Percentiles rank a stretch among this genome's conserved stretches.
Conservation (phyloP, 2,888 invertebrate species). For the Hyposoter didymator region DNA sequence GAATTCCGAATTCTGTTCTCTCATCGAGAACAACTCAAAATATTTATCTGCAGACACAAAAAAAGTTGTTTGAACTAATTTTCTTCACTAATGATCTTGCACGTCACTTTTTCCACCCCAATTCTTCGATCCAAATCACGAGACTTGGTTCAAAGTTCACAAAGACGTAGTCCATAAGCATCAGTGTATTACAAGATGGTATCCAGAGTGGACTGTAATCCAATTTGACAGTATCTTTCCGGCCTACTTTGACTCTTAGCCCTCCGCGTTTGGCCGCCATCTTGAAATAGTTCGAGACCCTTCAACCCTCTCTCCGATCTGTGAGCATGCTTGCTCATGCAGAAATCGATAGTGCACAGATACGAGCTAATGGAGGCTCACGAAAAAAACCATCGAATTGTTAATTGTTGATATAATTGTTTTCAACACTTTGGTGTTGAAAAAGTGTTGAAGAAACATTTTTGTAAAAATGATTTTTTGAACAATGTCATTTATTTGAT, state of each 20-base stretch:
- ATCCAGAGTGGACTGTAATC: slow-evolving; percentile 68
- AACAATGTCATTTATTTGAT: no score
- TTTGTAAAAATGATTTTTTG: neutral
- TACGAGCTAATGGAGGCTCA: slow-evolving; percentile 37
- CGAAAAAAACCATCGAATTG: slow-evolving; percentile 64
- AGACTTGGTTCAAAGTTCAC: neutral
- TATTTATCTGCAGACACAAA: neutral
- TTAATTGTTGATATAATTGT: neutral
- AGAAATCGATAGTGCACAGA: slow-evolving; percentile 78
- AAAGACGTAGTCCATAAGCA: slow-evolving; percentile 9
- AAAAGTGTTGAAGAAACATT: neutral
- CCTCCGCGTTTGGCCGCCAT: slow-evolving; percentile 68
- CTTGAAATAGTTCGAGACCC: slow-evolving; percentile 72
- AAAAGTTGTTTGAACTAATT: neutral
- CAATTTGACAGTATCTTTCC: slow-evolving; percentile 74
- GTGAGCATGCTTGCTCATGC: slow-evolving; percentile 49
- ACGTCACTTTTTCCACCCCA: neutral
- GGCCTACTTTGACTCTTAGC: slow-evolving; percentile 70
- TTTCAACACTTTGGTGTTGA: neutral
- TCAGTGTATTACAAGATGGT: slow-evolving; percentile 15
- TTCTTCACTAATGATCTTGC: neutral
- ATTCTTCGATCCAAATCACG: neutral
- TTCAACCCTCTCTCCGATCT: slow-evolving; percentile 63
- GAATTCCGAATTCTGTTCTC: neutral
- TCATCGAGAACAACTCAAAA: neutral